phyloP scores from a whole-genome alignment of 2,888 invertebrate genomes.

The Apomyelois bistriatella region DNA sequence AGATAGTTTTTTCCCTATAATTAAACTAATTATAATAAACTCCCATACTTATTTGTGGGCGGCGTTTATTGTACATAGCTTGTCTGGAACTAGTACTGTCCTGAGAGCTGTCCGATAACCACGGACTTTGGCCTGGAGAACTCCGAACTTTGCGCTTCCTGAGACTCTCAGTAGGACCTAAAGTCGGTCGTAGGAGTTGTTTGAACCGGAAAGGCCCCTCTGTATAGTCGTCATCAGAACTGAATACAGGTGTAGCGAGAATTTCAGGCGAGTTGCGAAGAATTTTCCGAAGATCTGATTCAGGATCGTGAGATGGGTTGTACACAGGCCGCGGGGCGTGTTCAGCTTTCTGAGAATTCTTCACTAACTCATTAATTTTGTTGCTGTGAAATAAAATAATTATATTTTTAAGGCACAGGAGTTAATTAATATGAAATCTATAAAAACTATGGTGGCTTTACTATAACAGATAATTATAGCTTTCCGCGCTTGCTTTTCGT shows the following conservation, averaged over 20 bases:
- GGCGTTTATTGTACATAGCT: constrained; percentile 59
- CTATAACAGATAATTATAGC: too few relatives aligned
- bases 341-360: constrained; percentile 58
- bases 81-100: constrained; percentile 66
- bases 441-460: too few relatives aligned
- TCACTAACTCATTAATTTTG: constrained; percentile 72
- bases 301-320: constrained; percentile 61
- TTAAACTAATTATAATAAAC: constrained; percentile 60
- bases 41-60: constrained; percentile 74
- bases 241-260: constrained; percentile 66
- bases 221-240: constrained; percentile 77
- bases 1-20: neutral
- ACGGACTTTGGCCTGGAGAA: constrained; percentile 63
- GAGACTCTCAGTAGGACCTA: constrained; percentile 84
- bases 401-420: too few relatives aligned
- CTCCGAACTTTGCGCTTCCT: constrained; percentile 81
- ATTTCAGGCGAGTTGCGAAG: constrained; percentile 72
- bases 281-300: constrained; percentile 68
- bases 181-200: constrained; percentile 82
- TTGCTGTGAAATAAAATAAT: constrained; percentile 54
- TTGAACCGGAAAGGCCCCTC: constrained; percentile 85
- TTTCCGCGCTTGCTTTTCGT: too few relatives aligned
- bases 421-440: too few relatives aligned
- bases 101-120: constrained; percentile 74
- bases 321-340: constrained; percentile 52